Base-by-base conservation (phyloP, 2,797 vertebrate genomes). In the Eleutherodactylus coqui region DNA sequence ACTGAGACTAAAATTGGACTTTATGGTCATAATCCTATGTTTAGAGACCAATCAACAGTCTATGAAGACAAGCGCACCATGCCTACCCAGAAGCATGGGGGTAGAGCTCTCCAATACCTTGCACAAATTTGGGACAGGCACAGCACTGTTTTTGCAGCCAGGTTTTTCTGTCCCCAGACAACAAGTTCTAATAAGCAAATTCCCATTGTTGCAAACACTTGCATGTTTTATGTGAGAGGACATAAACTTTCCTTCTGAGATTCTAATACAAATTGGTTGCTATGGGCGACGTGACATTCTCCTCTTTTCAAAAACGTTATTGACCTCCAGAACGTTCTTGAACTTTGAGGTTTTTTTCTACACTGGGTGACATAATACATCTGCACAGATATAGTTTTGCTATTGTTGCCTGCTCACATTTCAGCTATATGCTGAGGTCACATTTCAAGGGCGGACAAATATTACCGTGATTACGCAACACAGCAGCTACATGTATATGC, bases 371-470 rank as follows among this genome's bases (percentile, higher is more conserved):
- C 29, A 72, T 78, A 64, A 34, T 47, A 82, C 64, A 60, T 73
- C 64, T n/a, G 75, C 75, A 64, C 79, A 62, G 41, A 41, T 78
- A n/a, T 41, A 45, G 38, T 38, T 24, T 41, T 82, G 60, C 38
- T 82, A 36, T 86, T 3, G 36, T 49, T 49, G 32, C 67, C 32
- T 4, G 14, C 82, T 84, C 27, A 3, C 10, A 62, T 84, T 84
- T 75, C 86, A 72, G 62, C 45, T 73, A 10, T 38, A 70, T 38
- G 75, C 51, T 29, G 24, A 13, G 13, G 82, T 75, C 24, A 64
- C n/a, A 34, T 80, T 55, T 80, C 75, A 87, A 87, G 76, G 86
- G 24, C 69, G 11, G 34, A 1, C 75, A 60, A 27, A 75, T 17
- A 45, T 45, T 78, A 79, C 34, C 19, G 27, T 27, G 49, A 72